Evolutionary conservation across 2,797 vertebrate genomes (phyloP).

Genomic region (Alauda arvensis): DNA sequence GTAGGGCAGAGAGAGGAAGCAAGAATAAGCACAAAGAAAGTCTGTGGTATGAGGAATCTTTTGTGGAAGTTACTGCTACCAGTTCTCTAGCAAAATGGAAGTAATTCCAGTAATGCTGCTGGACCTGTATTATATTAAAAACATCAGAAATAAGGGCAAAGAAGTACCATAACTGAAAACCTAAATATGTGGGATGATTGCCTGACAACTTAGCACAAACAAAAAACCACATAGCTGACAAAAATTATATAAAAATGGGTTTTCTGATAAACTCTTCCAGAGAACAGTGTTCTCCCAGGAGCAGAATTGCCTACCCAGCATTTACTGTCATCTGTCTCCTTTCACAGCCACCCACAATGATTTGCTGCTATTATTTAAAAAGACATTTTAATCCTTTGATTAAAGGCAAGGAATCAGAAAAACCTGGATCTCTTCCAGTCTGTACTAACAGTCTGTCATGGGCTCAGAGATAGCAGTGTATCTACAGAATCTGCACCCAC

Average conservation of each 20-base stretch:
- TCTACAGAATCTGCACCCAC: neutral
- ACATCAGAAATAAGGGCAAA: neutral
- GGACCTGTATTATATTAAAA: neutral
- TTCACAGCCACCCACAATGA: slow-evolving; percentile 11
- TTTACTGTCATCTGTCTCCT: slow-evolving; percentile 11
- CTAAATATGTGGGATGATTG: neutral
- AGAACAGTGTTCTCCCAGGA: neutral
- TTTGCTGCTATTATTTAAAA: slow-evolving; percentile 22
- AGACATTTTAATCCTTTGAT: neutral
- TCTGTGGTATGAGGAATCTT: neutral
- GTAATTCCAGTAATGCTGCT: neutral
- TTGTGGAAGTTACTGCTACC: neutral
- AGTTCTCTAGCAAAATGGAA: neutral
- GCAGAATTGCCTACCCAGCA: neutral
- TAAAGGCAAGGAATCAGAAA: slow-evolving; percentile 21
- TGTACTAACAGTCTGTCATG: neutral
- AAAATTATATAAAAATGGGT: neutral
- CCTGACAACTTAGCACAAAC: neutral
- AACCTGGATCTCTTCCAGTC: neutral
- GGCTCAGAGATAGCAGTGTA: neutral
- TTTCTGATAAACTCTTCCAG: slow-evolving; percentile 22
- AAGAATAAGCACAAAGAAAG: neutral
- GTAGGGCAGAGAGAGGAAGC: neutral
- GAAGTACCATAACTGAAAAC: neutral
- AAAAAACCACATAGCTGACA: neutral